Conservation (phyloP, 2,797 vertebrate genomes). For the Glyptemys insculpta region DNA sequence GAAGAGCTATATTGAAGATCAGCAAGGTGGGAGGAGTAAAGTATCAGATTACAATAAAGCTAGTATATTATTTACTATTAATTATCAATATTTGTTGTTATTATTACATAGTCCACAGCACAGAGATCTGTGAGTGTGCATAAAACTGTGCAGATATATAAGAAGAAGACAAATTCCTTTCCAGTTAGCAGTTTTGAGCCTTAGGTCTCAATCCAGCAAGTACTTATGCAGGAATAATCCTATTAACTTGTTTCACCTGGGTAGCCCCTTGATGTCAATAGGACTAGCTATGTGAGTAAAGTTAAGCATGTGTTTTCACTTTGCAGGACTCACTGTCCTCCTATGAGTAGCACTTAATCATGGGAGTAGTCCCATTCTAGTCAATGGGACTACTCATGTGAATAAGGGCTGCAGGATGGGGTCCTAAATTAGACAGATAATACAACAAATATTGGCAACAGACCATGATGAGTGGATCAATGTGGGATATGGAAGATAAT, state of each 20-base stretch:
- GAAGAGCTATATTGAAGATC: too few relatives aligned
- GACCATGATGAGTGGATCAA: constrained; percentile 55
- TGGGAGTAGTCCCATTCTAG: neutral
- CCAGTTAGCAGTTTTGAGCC: neutral
- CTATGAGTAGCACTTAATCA: neutral
- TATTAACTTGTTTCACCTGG: neutral
- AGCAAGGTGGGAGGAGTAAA: neutral
- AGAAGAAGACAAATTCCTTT: too few relatives aligned
- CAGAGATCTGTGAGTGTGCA: neutral
- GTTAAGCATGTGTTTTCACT: neutral
- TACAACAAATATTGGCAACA: constrained; percentile 57
- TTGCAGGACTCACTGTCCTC: neutral
- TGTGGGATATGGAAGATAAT: constrained; percentile 50
- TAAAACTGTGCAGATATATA: too few relatives aligned
- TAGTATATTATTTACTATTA: neutral
- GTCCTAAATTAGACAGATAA: constrained; percentile 52
- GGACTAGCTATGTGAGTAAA: neutral
- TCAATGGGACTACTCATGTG: constrained; percentile 31
- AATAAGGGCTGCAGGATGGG: constrained; percentile 43
- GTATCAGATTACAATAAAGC: neutral
- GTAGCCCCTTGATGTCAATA: neutral
- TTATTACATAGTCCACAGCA: neutral
- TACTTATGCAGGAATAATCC: neutral
- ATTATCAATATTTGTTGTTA: neutral
- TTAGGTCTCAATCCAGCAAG: neutral